A percentile compares a stretch with the other conserved stretches of the same genome.
These are phyloP conservation scores for Gyps fulvus DNA, from an alignment of 2,113 vertebrate species.

Conservation along the genomic window DNA sequence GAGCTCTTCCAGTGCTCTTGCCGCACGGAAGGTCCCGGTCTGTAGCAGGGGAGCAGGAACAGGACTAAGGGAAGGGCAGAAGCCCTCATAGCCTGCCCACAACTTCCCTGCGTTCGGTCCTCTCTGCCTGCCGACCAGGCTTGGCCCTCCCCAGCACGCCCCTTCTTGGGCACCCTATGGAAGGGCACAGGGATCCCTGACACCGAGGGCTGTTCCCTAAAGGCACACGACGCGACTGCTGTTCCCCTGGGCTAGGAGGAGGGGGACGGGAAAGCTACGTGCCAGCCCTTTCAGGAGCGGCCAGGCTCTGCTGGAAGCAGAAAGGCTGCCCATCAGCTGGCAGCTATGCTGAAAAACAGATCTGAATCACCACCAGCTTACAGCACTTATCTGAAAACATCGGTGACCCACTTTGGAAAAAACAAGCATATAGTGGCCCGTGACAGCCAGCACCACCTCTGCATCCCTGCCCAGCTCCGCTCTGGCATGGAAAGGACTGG, in stretches of 20 bases:
- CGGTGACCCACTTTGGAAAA: not conserved
- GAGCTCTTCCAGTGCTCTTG: not conserved
- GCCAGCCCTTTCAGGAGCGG: not conserved
- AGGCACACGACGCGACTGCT: accelerated
- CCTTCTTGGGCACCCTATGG: not conserved
- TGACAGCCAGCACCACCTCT: not conserved
- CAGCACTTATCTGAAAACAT: not conserved
- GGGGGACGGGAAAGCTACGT: not conserved
- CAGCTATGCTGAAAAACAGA: not conserved
- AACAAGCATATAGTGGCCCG: not conserved
- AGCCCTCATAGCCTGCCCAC: not conserved
- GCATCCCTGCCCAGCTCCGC: not conserved
- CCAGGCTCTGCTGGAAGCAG: not conserved
- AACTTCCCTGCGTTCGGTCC: accelerated
- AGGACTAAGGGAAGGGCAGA: not conserved
- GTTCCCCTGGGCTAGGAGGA: not conserved
- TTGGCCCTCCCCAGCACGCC: not conserved
- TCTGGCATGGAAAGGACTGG: accelerated
- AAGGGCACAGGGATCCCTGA: too few species aligned
- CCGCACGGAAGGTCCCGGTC: not conserved
- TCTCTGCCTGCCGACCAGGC: not conserved
- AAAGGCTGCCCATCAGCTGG: not conserved
- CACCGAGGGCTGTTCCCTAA: accelerated
- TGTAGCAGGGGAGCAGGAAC: not conserved
- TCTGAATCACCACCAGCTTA: not conserved